Conservation (phyloP, 2,113 vertebrate species). For the Pimephales promelas region DNA sequence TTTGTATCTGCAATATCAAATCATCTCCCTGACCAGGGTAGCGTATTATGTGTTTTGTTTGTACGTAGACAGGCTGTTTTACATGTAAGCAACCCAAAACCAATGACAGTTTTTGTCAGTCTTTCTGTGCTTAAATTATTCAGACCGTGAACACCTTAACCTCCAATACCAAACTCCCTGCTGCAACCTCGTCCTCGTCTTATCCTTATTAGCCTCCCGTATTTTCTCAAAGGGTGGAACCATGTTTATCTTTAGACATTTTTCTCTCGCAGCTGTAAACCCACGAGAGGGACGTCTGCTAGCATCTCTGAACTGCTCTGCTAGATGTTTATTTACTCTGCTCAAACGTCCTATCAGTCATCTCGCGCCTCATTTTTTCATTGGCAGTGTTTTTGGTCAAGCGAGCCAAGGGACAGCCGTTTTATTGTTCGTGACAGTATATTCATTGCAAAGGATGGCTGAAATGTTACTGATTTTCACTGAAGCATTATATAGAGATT, state of each 20-base stretch:
- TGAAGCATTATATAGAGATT: conserved; percentile 20
- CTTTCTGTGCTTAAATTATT: conserved; percentile 51
- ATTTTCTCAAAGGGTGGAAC: conserved; percentile 34
- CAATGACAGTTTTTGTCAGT: conserved; percentile 44
- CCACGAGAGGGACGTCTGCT: background rate
- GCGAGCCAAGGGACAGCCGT: background rate
- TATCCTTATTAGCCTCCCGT: conserved; percentile 14
- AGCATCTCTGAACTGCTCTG: background rate
- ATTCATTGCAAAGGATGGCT: conserved; percentile 8
- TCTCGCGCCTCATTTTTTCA: background rate
- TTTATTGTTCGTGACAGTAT: conserved; percentile 13
- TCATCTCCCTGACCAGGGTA: conserved; percentile 37
- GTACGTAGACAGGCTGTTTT: background rate
- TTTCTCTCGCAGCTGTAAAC: background rate
- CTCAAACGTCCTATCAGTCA: conserved; percentile 2
- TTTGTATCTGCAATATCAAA: conserved; percentile 50
- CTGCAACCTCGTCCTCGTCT: background rate
- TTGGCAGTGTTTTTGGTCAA: conserved; percentile 8
- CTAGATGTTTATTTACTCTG: conserved; percentile 25
- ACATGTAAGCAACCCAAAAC: conserved; percentile 24
- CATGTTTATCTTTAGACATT: conserved; percentile 45
- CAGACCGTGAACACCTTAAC: conserved; percentile 25
- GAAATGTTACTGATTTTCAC: background rate
- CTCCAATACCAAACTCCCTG: background rate
- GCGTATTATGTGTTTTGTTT: conserved; percentile 27